Percentiles rank a stretch among this genome's conserved stretches.
phyloP scores from a whole-genome alignment of 1,140 invertebrate genomes.

The Cataglyphis hispanica region DNA sequence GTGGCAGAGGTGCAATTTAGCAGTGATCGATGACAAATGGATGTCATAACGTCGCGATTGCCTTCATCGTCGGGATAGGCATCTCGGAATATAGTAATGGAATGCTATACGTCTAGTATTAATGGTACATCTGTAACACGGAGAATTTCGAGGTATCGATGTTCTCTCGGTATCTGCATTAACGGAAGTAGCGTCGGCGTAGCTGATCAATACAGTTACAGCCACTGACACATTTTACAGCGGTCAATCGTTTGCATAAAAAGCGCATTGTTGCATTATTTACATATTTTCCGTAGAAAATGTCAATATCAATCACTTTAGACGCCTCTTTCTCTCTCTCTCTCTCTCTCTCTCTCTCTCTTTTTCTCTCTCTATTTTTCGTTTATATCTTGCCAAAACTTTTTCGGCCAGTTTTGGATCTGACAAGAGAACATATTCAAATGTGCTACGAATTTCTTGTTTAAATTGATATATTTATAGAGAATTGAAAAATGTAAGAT shows the following conservation, averaged over 20 bases:
- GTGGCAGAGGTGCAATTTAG: conserved; percentile 29
- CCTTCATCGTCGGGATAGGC: conserved; percentile 46
- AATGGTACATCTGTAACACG: conserved; percentile 65
- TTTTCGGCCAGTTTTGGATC: too few species aligned
- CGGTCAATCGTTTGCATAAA: conserved; percentile 52
- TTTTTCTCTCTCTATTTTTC: neutral
- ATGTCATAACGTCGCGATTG: conserved; percentile 53
- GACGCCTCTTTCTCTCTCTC: neutral
- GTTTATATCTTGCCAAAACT: neutral
- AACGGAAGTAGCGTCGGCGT: conserved; percentile 62
- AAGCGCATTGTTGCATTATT: conserved; percentile 43
- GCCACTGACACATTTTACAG: conserved; percentile 61
- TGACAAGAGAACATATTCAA: too few species aligned
- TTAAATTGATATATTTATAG: too few species aligned
- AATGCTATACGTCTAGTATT: conserved; percentile 65
- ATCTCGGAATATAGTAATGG: conserved; percentile 68
- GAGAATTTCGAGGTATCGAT: conserved; percentile 64
- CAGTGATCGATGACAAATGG: conserved; percentile 63
- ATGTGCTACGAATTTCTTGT: too few species aligned
- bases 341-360: neutral
- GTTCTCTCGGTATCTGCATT: conserved; percentile 64
- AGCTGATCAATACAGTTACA: conserved; percentile 66
- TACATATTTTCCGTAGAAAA: neutral
- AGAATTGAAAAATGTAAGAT: too few species aligned
- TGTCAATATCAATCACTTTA: neutral